Conservation (phyloP, 2,113 vertebrate genomes). For the Bungarus multicinctus region DNA sequence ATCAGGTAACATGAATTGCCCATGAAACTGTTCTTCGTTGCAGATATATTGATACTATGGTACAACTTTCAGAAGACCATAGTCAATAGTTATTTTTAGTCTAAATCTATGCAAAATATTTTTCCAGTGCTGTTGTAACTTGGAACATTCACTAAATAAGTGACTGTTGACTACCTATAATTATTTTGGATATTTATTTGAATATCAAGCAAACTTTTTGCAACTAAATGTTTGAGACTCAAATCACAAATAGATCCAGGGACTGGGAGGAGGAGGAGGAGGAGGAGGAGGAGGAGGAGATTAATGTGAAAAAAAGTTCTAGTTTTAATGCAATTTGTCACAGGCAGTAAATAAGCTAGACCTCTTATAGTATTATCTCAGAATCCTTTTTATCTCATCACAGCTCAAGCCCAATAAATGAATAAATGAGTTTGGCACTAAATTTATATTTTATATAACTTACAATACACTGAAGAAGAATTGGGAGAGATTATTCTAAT, state of each 20-base stretch:
- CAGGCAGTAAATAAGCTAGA: not conserved
- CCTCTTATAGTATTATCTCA: not conserved
- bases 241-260: not conserved
- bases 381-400: not conserved
- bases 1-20: not conserved
- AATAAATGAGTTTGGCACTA: not conserved
- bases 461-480: not conserved
- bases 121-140: not conserved
- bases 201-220: not conserved
- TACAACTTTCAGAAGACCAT: not conserved
- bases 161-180: not conserved
- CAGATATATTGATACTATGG: not conserved
- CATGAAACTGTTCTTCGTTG: not conserved
- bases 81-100: not conserved
- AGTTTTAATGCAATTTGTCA: not conserved
- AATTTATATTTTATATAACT: not conserved
- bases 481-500: not conserved
- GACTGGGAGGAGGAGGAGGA: not conserved
- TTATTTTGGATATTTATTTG: not conserved
- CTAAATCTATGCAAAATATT: not conserved
- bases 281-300: not conserved
- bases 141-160: not conserved
- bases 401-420: not conserved
- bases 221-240: not conserved
- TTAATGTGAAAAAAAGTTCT: not conserved